Percentiles rank a stretch among this genome's conserved stretches.
phyloP scores from a whole-genome alignment of 2,888 invertebrate genomes.

The Anarsia innoxiella region DNA sequence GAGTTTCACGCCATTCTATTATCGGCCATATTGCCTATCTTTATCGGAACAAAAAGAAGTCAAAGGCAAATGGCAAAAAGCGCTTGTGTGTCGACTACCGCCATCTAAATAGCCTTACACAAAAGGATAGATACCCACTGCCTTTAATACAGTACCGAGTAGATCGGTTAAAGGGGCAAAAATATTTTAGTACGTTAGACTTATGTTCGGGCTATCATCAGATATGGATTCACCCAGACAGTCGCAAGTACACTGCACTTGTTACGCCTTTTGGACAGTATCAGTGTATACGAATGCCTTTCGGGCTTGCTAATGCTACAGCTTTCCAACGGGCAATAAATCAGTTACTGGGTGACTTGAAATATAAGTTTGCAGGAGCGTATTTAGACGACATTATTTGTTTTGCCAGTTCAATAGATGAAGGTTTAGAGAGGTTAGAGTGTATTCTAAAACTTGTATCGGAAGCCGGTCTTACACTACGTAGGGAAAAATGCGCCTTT shows the following conservation, averaged over 20 bases:
- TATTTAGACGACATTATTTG: background rate
- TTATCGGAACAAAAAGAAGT: conserved; percentile 13
- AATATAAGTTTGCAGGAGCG: background rate
- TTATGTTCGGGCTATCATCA: conserved; percentile 17
- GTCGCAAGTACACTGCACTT: conserved; percentile 7
- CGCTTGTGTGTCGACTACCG: conserved; percentile 17
- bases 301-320: conserved; percentile 13
- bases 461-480: conserved; percentile 1
- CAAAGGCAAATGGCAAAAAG: conserved; percentile 9
- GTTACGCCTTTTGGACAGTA: conserved; percentile 13
- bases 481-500: conserved; percentile 11
- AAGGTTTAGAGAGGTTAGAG: background rate
- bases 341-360: background rate
- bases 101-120: conserved; percentile 13
- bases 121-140: conserved; percentile 16
- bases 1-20: conserved; percentile 12
- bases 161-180: conserved; percentile 9
- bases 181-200: conserved; percentile 15
- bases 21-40: conserved; percentile 14
- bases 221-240: conserved; percentile 10
- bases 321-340: conserved; percentile 21
- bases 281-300: too few species aligned
- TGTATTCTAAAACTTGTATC: background rate
- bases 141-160: conserved; percentile 15
- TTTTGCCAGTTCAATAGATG: background rate